These are phyloP conservation scores for Asteroscopus sphinx DNA, from an alignment of 2,888 invertebrate species.

Conservation along the genomic window DNA sequence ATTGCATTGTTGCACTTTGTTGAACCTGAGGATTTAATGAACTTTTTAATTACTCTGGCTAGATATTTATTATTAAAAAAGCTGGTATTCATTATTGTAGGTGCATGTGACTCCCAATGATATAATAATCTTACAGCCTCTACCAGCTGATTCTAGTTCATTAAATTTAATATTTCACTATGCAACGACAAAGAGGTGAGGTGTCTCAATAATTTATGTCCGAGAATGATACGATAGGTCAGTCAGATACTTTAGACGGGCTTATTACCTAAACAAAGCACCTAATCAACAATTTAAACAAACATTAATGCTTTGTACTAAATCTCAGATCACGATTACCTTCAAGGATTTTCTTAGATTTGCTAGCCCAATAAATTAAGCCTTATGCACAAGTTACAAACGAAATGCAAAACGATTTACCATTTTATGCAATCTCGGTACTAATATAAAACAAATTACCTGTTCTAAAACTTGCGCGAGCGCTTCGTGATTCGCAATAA, in stretches of 20 bases:
- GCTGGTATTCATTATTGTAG: no score
- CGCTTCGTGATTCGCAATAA: constrained; percentile 97
- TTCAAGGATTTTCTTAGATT: constrained; percentile 25
- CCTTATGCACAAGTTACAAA: constrained; percentile 14
- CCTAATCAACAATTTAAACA: not conserved
- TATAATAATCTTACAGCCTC: no score
- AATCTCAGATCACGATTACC: constrained; percentile 31
- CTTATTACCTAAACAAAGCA: not conserved
- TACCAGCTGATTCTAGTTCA: no score
- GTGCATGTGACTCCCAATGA: no score
- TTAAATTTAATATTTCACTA: no score
- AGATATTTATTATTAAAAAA: no score
- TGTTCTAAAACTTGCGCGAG: constrained; percentile 96
- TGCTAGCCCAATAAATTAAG: constrained; percentile 24
- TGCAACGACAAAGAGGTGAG: no score
- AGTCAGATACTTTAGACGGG: no score
- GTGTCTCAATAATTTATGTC: no score
- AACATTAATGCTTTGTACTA: constrained; percentile 10
- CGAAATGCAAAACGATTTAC: constrained; percentile 41
- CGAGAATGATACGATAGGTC: no score
- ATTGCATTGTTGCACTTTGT: constrained; percentile 92
- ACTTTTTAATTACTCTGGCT: no score
- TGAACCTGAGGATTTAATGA: constrained; percentile 82
- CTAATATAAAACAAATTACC: constrained; percentile 86
- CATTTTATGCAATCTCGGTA: constrained; percentile 41